phyloP scores from a whole-genome alignment of 2,113 vertebrate genomes.

The Hiodon alosoides region DNA sequence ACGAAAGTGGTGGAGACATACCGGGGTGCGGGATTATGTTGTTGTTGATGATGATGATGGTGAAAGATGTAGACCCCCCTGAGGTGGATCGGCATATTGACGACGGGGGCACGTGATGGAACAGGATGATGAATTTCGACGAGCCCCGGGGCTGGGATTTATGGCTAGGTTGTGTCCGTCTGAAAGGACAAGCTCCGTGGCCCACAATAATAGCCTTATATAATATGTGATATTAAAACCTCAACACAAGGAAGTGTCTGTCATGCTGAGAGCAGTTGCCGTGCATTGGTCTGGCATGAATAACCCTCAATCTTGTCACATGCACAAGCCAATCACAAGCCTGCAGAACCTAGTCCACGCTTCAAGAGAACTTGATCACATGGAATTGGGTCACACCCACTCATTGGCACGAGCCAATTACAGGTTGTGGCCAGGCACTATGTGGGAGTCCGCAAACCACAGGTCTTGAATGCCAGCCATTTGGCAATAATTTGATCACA shows the following conservation, averaged over 20 bases:
- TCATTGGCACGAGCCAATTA: not conserved
- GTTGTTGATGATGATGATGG: not conserved
- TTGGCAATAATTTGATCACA: not conserved
- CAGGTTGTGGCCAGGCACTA: too few species aligned
- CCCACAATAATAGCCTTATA: slow-evolving; percentile 37
- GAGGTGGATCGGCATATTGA: slow-evolving; percentile 29
- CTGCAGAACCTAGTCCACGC: too few species aligned
- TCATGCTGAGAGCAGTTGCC: slow-evolving; percentile 27
- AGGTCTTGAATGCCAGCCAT: not conserved
- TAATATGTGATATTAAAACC: slow-evolving; percentile 45
- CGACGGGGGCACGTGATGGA: slow-evolving; percentile 2
- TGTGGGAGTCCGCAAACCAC: too few species aligned
- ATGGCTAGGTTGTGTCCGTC: too few species aligned
- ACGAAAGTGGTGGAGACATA: not conserved
- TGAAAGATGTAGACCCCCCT: not conserved
- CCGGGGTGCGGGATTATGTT: not conserved
- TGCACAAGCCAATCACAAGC: not conserved
- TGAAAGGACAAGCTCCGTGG: slow-evolving; percentile 23
- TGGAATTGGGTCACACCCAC: not conserved
- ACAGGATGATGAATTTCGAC: slow-evolving; percentile 17
- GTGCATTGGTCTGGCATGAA: slow-evolving; percentile 40
- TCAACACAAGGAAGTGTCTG: slow-evolving; percentile 32
- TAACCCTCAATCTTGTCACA: slow-evolving; percentile 30
- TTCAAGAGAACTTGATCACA: too few species aligned
- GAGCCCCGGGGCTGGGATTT: too few species aligned